Evolutionary conservation across 2,797 vertebrate genomes (phyloP).

Genomic region (Alosa sapidissima): DNA sequence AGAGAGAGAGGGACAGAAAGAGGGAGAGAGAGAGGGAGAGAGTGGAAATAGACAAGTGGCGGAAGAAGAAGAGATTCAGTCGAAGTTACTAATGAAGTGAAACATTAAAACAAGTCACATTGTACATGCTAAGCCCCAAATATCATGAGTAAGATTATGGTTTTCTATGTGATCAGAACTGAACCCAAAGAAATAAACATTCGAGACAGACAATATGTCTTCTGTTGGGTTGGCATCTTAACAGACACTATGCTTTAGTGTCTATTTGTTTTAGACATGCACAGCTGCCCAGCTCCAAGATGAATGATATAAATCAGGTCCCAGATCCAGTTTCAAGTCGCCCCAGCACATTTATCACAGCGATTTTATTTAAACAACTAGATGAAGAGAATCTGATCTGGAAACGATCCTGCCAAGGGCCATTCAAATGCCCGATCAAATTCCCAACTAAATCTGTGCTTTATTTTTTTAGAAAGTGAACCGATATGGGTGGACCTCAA

Average conservation of each 20-base stretch:
- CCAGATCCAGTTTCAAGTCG: neutral
- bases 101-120: neutral
- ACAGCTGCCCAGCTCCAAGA: constrained; percentile 3
- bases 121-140: neutral
- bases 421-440: constrained; percentile 14
- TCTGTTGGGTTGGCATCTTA: neutral
- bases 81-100: neutral
- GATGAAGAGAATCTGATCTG: constrained; percentile 9
- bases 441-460: constrained; percentile 29
- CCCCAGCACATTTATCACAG: neutral
- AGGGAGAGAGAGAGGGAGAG: neutral
- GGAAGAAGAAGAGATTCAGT: neutral
- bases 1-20: neutral
- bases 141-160: neutral
- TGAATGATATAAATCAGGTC: neutral
- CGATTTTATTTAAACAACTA: constrained; percentile 19
- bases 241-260: neutral
- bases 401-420: neutral
- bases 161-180: neutral
- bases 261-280: neutral
- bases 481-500: constrained; percentile 7
- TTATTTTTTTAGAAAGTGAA: constrained; percentile 31
- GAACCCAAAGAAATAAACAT: neutral
- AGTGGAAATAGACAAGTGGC: neutral
- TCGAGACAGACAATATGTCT: neutral